Evolutionary conservation across 2,888 invertebrate genomes (phyloP).

Genomic region (Shargacucullia verbasci): DNA sequence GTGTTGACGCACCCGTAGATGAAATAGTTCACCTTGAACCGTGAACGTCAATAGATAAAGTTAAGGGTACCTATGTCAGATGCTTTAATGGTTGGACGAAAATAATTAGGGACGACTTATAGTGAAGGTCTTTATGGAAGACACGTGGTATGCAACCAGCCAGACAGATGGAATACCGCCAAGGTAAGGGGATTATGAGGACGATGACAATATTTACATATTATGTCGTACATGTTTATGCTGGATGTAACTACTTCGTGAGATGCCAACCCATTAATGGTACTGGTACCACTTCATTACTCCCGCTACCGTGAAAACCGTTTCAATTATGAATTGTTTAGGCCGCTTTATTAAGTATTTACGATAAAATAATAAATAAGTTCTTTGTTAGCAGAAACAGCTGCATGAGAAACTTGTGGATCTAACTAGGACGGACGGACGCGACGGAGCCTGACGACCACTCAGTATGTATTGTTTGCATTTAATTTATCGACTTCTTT

Average conservation of each 20-base stretch:
- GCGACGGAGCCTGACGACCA: no score
- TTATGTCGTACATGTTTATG: conserved; percentile 15
- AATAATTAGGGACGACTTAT: conserved; percentile 32
- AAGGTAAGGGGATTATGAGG: conserved; percentile 25
- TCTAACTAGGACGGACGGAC: no score
- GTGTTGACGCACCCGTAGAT: conserved; percentile 52
- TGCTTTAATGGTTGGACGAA: conserved; percentile 7
- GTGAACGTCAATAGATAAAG: conserved; percentile 23
- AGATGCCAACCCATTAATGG: conserved; percentile 22
- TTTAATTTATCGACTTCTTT: no score
- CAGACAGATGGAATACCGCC: conserved; percentile 19
- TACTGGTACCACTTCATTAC: conserved; percentile 8
- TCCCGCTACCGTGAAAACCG: no score
- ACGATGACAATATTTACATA: conserved; percentile 19
- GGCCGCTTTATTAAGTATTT: no score
- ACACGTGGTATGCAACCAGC: conserved; percentile 10
- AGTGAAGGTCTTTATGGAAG: conserved; percentile 21
- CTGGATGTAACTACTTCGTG: not conserved
- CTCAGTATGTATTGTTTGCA: no score
- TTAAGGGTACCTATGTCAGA: conserved; percentile 30
- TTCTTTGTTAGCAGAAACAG: no score
- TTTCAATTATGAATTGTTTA: no score
- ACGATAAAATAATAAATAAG: no score
- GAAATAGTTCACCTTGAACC: conserved; percentile 50
- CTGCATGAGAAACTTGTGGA: no score